Percentiles rank a stretch among this genome's conserved stretches.
phyloP scores from a whole-genome alignment of 1,140 invertebrate species.

The Calosoma granatense region DNA sequence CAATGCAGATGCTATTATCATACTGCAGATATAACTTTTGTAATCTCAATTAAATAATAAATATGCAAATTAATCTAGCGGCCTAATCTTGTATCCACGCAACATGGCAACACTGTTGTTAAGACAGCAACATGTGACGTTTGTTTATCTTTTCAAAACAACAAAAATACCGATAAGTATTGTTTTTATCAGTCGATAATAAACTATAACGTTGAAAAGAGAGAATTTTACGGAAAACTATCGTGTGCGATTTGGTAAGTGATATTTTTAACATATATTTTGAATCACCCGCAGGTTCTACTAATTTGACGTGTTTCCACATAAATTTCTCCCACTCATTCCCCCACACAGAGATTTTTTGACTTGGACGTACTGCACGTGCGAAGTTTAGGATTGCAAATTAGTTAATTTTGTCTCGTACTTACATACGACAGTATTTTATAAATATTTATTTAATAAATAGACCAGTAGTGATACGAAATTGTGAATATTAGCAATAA shows the following conservation, averaged over 20 bases:
- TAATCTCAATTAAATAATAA: too few relatives aligned
- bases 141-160: conserved; percentile 7
- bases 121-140: conserved; percentile 4
- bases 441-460: neutral
- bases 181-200: conserved; percentile 6
- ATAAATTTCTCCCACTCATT: neutral
- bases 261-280: neutral
- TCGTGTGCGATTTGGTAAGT: neutral
- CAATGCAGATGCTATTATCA: too few relatives aligned
- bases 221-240: neutral
- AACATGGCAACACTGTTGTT: too few relatives aligned
- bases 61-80: too few relatives aligned
- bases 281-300: neutral
- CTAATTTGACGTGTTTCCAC: neutral
- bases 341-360: neutral
- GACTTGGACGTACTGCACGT: neutral
- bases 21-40: too few relatives aligned
- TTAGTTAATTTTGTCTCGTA: neutral
- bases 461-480: neutral
- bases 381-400: neutral
- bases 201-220: neutral
- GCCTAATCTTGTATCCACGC: too few relatives aligned
- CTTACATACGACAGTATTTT: neutral
- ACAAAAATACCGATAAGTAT: neutral
- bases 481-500: neutral